Conservation (phyloP, 2,113 vertebrate genomes). For the Prietella phreatophila region DNA sequence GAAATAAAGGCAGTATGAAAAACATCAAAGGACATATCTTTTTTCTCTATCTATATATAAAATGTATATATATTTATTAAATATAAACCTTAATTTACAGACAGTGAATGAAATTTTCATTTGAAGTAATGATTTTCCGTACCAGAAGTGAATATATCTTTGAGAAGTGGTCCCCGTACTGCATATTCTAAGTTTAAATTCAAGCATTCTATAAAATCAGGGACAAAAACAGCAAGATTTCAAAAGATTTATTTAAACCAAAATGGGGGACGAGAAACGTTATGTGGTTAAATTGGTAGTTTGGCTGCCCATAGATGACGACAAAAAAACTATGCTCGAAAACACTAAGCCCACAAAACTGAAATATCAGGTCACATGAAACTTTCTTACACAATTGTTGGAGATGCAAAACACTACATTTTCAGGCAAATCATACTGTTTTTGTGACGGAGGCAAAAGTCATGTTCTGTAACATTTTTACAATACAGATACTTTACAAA, state of each 20-base stretch:
- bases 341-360: neutral
- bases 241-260: slow-evolving; percentile 22
- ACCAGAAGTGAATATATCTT: neutral
- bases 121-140: neutral
- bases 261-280: neutral
- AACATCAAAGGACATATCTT: too few species aligned
- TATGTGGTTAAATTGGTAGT: neutral
- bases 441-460: neutral
- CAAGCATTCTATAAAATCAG: neutral
- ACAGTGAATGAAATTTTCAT: neutral
- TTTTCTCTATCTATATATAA: too few species aligned
- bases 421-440: neutral
- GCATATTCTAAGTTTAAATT: neutral
- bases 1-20: too few species aligned
- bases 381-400: too few species aligned
- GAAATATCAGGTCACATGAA: neutral
- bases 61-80: too few species aligned
- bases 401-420: neutral
- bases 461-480: neutral
- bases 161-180: neutral
- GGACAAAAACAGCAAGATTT: neutral
- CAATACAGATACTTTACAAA: neutral
- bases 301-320: neutral
- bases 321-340: neutral
- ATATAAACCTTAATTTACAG: neutral